Evolutionary conservation across 2,888 invertebrate species (phyloP), one percentile per base, ranked within the genome.

Genomic region (Leucophenga maculata): DNA sequence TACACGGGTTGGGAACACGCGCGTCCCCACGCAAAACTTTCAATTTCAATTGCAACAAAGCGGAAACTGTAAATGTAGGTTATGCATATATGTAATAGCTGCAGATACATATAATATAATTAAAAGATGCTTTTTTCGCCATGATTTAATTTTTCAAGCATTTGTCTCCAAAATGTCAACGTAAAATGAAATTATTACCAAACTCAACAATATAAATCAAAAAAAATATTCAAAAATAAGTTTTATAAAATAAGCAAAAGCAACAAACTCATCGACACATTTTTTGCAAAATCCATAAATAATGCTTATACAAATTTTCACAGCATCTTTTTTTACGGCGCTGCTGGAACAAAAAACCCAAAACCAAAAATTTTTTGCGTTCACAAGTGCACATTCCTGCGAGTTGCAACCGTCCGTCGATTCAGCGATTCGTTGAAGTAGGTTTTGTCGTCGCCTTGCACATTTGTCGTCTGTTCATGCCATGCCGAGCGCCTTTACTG

Each of bases 21-120:
- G 54, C 62, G 44, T 18, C 64, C 44, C 54, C 70, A 68, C 71
- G 57, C 68, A 72, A 73, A 59, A 85, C 85, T 85, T 85, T 85
- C 85, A 73, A 75, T 85, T 85, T 85, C 85, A 70, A 72, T 84
- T 74, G 78, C 82, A 78, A 78, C 79, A 76, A 84, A 75, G 81
- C 78, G 78, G 79, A 79, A 83, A 83, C 67, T 68, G 67, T 71
- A 64, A 64, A 67, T 67, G 69, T 55, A 75, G 82, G 80, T 79
- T 80, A 80, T 60, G 16, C 50, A 16, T 16, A 50, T 6, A 18
- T n/a, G n/a, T n/a, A 16, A n/a, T 50, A 50, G 2, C 1, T 50
- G 16, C 4, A 8, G 3, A 39, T 39, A 39, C 9, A 39, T 39
- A 6, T 11, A 6, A 11, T 39, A 11, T 39, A 39, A 39, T 39